Conservation (phyloP, 2,888 invertebrate species). For the Drosophila antonietae region DNA sequence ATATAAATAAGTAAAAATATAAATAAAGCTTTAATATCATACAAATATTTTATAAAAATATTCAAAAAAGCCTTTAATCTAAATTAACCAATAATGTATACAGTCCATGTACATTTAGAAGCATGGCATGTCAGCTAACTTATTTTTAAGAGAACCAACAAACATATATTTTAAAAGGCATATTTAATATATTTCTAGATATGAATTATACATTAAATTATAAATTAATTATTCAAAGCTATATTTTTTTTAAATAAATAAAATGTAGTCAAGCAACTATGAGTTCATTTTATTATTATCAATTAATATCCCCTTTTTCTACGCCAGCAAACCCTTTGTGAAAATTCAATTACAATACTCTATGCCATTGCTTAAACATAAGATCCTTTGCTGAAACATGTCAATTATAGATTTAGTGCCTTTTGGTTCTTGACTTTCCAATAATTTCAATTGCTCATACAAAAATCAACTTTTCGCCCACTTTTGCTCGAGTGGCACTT, state of each 20-base stretch:
- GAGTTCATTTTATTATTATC: neutral
- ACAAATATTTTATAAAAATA: too few relatives aligned
- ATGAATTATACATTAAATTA: too few relatives aligned
- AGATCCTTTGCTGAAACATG: neutral
- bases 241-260: neutral
- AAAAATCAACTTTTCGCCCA: conserved; percentile 41
- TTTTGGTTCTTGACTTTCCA: conserved; percentile 18
- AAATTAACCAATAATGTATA: too few relatives aligned
- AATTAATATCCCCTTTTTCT: neutral
- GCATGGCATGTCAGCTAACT: neutral
- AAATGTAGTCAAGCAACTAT: neutral
- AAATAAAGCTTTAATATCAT: too few relatives aligned
- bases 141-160: neutral
- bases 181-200: too few relatives aligned
- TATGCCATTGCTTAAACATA: too few relatives aligned
- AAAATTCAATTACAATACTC: neutral
- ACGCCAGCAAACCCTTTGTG: neutral
- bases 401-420: conserved; percentile 20
- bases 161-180: neutral
- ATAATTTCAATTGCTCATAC: conserved; percentile 22
- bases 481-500: conserved; percentile 47
- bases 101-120: too few relatives aligned
- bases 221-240: too few relatives aligned
- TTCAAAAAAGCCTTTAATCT: too few relatives aligned
- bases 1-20: too few relatives aligned